Percentiles rank a stretch among this genome's conserved stretches.
Evolutionary conservation across 2,113 vertebrate species (phyloP).

Genomic region (Okapia johnstoni): DNA sequence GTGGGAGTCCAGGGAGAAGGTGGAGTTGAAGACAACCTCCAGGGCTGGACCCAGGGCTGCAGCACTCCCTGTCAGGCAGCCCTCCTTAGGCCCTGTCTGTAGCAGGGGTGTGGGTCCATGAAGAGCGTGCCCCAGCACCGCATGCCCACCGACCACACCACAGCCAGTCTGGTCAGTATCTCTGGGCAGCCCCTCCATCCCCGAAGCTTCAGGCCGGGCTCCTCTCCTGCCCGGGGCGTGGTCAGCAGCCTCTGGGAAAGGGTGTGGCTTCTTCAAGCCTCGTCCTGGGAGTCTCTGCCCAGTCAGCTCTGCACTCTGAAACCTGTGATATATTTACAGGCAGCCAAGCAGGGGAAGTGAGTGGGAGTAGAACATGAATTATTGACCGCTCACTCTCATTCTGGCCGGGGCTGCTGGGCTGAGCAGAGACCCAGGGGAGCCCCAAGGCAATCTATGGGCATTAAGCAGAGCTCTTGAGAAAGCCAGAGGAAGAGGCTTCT

Average conservation of each 20-base stretch:
- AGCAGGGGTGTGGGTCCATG: not conserved
- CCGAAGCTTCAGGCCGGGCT: rapidly evolving
- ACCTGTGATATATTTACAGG: conserved; percentile 79
- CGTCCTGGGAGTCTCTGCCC: not conserved
- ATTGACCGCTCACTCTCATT: conserved; percentile 79
- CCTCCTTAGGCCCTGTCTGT: not conserved
- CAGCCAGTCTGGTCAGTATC: not conserved
- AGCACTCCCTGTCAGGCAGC: not conserved
- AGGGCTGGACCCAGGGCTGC: not conserved
- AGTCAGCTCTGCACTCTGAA: conserved; percentile 55
- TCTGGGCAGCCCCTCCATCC: not conserved
- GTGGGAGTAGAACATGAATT: conserved; percentile 77
- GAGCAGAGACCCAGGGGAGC: conserved; percentile 23
- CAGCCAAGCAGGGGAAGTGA: conserved; percentile 60
- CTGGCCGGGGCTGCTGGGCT: conserved; percentile 55
- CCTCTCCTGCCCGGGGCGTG: not conserved
- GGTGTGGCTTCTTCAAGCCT: not conserved
- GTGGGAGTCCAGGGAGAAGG: not conserved
- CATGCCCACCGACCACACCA: not conserved
- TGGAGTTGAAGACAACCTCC: not conserved
- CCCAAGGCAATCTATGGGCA: conserved; percentile 45
- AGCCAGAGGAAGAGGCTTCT: not conserved
- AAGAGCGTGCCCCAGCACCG: not conserved
- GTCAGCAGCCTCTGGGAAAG: not conserved
- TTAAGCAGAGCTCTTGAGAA: conserved; percentile 39